These are phyloP conservation scores for Agonum fuliginosum DNA, from an alignment of 2,888 invertebrate species.

Conservation along the genomic window DNA sequence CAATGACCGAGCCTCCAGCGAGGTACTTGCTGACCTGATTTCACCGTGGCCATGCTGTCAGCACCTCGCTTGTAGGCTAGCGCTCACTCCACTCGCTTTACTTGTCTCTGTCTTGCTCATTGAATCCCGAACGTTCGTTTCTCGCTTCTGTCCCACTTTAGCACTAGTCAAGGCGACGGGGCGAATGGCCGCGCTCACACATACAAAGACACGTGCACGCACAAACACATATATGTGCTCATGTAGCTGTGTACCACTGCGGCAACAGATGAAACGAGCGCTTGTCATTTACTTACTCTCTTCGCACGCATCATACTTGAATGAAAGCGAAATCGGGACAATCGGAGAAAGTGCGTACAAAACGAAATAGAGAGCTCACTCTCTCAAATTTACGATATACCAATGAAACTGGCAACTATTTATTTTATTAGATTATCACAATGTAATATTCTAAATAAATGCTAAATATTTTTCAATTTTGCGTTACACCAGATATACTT, in stretches of 20 bases:
- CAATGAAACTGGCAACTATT: not conserved
- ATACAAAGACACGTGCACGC: slow-evolving; percentile 25
- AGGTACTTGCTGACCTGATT: slow-evolving; percentile 71
- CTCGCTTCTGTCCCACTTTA: slow-evolving; percentile 61
- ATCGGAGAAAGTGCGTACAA: slow-evolving; percentile 53
- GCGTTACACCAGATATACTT: not conserved
- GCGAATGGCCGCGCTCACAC: slow-evolving; percentile 46
- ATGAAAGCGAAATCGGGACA: slow-evolving; percentile 56
- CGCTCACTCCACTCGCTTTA: slow-evolving; percentile 61
- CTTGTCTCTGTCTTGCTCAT: slow-evolving; percentile 60
- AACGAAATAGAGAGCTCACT: slow-evolving; percentile 33
- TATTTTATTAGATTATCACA: not conserved
- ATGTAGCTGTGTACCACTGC: not conserved
- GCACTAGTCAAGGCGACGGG: slow-evolving; percentile 60
- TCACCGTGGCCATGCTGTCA: slow-evolving; percentile 62
- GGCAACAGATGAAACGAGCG: slow-evolving; percentile 46
- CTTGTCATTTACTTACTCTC: slow-evolving; percentile 38
- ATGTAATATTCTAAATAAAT: not conserved
- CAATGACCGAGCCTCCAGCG: slow-evolving; percentile 72
- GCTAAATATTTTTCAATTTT: not conserved
- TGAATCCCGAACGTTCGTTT: slow-evolving; percentile 37
- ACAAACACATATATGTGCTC: slow-evolving; percentile 15
- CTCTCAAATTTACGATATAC: slow-evolving; percentile 10
- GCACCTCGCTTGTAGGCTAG: slow-evolving; percentile 48
- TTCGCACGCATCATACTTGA: slow-evolving; percentile 50